Evolutionary conservation across 1,140 invertebrate species (phyloP), one percentile per base, ranked within the genome.

Genomic region (Lordiphosa collinella): DNA sequence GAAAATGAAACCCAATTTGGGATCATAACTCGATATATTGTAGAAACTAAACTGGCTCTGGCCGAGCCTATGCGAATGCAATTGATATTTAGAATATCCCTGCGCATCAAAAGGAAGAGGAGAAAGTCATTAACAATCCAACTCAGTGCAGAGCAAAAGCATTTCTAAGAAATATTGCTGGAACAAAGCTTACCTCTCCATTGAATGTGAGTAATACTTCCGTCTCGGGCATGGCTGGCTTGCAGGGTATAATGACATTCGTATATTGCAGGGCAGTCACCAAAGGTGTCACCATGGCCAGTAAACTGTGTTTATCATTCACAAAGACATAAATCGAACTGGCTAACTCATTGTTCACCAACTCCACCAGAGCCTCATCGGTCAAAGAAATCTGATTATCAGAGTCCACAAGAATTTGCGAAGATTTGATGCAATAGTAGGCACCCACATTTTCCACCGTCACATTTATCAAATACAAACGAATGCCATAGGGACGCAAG

Each of bases 271-370:
- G 76, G 2, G 88, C 89, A 34, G 65, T 67, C 13, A 92, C 72
- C 10, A 90, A 61, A 13, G 78, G 34, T 5, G 59, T 14, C 73
- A 86, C 50, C 9, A 90, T 87, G 4, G 90, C 91, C 62, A 93
- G 90, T 46, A 91, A 86, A 69, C 86, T 90, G 18, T 78, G 56
- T 90, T 91, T 90, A 93, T 93, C 93, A 79, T 91, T 90, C 0
- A 94, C 92, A 70, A 92, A 94, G 53, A 94, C 87, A 63, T 94
- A 94, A 38, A 92, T 90, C 63, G 91, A 90, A 55, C 89, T 87
- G 4, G 89, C 90, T 37, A 89, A 72, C 25, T 65, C 68, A 2
- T 87, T 84, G 79, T 90, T 90, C 16, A 90, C 89, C 31, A 87
- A 64, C 25, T 89, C 61, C 2, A 88, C 49, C 11, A 89, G 46